phyloP scores from a whole-genome alignment of 2,888 invertebrate species.

The Melanargia galathea region DNA sequence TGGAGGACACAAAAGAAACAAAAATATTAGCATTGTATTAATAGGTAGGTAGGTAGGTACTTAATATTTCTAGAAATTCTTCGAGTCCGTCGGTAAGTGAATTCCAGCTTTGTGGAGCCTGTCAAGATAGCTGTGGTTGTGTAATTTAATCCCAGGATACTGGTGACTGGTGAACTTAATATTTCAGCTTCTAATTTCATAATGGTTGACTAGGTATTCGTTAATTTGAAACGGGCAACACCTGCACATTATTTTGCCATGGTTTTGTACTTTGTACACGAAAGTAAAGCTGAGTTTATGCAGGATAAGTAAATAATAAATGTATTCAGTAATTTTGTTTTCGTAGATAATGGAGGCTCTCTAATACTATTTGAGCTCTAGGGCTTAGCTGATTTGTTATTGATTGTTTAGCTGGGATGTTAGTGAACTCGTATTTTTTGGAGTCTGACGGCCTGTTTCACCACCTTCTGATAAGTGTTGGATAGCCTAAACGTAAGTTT shows the following conservation, averaged over 20 bases:
- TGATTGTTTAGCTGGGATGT: too few relatives aligned
- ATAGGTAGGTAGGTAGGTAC: too few relatives aligned
- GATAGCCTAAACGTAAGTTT: too few relatives aligned
- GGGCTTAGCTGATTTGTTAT: too few relatives aligned
- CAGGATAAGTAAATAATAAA: neutral
- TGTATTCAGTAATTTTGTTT: too few relatives aligned
- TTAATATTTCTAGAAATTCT: neutral
- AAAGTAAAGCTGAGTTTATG: neutral
- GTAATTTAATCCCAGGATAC: neutral
- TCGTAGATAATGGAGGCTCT: too few relatives aligned
- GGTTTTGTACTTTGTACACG: neutral
- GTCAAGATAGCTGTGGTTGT: neutral
- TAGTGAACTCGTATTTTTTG: too few relatives aligned
- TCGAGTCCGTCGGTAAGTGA: neutral
- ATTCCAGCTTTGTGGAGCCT: neutral
- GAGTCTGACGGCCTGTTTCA: too few relatives aligned
- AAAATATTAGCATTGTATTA: neutral
- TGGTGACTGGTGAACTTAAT: neutral
- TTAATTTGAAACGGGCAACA: neutral
- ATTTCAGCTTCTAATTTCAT: constrained; percentile 1
- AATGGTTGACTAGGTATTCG: neutral
- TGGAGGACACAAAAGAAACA: neutral
- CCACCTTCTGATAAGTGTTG: too few relatives aligned
- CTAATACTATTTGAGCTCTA: too few relatives aligned
- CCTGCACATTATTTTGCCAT: neutral